These are phyloP conservation scores for Hozukius guyotensis DNA, from an alignment of 2,797 vertebrate species.

Conservation along the genomic window DNA sequence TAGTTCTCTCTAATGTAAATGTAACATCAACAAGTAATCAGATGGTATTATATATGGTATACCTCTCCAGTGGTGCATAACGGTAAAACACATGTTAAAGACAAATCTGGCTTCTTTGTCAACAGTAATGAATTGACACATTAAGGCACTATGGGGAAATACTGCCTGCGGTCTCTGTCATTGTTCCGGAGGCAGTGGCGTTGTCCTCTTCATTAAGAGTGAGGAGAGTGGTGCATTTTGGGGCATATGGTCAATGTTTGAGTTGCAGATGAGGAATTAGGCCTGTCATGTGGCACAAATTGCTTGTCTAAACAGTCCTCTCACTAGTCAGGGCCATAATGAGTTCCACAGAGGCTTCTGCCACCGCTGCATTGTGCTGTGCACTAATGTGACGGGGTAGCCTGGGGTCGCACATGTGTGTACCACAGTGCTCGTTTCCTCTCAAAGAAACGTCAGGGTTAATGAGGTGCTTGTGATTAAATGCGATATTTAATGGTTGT, in stretches of 20 bases:
- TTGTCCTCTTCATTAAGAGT: conserved; percentile 33
- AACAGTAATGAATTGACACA: not conserved
- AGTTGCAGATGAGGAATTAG: conserved; percentile 56
- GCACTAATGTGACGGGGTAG: conserved; percentile 41
- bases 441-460: conserved; percentile 45
- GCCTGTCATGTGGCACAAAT: conserved; percentile 63
- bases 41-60: not conserved
- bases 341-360: conserved; percentile 55
- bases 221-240: conserved; percentile 16
- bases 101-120: not conserved
- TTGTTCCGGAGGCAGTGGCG: not conserved
- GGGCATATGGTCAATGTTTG: conserved; percentile 42
- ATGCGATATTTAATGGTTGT: conserved; percentile 64
- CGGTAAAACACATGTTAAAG: not conserved
- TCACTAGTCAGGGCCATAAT: conserved; percentile 53
- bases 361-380: conserved; percentile 17
- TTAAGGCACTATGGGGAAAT: not conserved
- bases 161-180: not conserved
- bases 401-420: conserved; percentile 20
- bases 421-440: conserved; percentile 9
- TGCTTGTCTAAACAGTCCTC: conserved; percentile 67
- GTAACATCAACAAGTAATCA: not conserved
- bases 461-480: conserved; percentile 67
- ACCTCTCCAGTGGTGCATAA: not conserved
- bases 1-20: not conserved